These are phyloP conservation scores for Lysiphlebus fabarum DNA, from an alignment of 1,140 invertebrate species.

Conservation along the genomic window DNA sequence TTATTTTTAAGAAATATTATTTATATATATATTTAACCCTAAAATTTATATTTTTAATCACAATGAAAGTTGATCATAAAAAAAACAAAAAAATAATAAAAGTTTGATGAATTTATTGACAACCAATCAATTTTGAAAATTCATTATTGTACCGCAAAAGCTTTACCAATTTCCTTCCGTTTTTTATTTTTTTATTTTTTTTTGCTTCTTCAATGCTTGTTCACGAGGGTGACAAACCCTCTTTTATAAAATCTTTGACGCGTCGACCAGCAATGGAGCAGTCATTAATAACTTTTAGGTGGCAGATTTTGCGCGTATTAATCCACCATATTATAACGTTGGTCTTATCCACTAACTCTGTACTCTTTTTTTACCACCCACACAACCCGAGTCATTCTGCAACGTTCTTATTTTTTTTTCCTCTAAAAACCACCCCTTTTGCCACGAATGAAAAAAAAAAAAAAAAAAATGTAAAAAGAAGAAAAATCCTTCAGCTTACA, in stretches of 20 bases:
- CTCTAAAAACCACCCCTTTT: constrained; percentile 27
- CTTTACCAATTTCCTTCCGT: constrained; percentile 6
- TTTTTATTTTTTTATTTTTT: background rate
- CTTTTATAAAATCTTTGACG: constrained; percentile 54
- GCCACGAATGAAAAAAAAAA: constrained; percentile 9
- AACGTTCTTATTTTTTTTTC: constrained; percentile 30
- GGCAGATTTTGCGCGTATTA: constrained; percentile 56
- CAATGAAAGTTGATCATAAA: too few species aligned
- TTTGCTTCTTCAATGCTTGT: constrained; percentile 1
- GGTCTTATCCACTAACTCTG: constrained; percentile 22
- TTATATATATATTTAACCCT: background rate
- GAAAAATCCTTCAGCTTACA: background rate
- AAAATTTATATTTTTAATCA: too few species aligned
- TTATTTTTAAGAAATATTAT: background rate
- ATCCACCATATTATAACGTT: constrained; percentile 53
- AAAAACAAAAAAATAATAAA: too few species aligned
- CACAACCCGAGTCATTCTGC: constrained; percentile 28
- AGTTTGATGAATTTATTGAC: background rate
- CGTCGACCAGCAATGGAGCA: constrained; percentile 36
- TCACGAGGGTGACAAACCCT: constrained; percentile 27
- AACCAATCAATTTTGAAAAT: constrained; percentile 3
- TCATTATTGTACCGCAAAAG: constrained; percentile 1
- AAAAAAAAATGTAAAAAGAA: background rate
- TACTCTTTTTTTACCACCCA: constrained; percentile 24
- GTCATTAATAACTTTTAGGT: constrained; percentile 57